Base-by-base conservation (phyloP, 2,113 vertebrate genomes). In the Anoura caudifer region DNA sequence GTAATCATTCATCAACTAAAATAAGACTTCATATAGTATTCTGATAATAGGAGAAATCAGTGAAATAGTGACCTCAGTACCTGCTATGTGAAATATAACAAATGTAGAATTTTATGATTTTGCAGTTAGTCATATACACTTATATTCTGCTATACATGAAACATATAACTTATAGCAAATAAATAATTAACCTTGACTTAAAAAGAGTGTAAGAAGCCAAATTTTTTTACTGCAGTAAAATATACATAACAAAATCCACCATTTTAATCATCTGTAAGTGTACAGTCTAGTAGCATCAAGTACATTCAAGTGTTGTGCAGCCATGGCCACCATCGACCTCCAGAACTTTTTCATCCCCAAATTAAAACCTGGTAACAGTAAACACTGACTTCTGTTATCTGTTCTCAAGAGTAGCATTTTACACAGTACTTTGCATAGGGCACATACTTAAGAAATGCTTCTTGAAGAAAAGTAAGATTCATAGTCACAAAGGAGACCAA, bases 401-500 rank as follows among this genome's bases (percentile, higher is more conserved):
- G 75, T 41, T 26, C 72, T 63, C 33, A 59, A 63, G 47, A 65
- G 14, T 3, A 52, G 56, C 14, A 1, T 50, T 28, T 45, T 22
- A 28, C 65, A 80, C 31, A 54, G 90, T 3, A 5, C 76, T 72
- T 3, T 36, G 85, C 43, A 90, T 19, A 26, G 83, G 38, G 31
- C 13, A 63, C 50, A 75, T 7, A n/a, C 87, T 94, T 10, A 63
- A 50, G 70, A 90, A 92, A 47, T 7, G 36, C 81, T 87, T 67
- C 54, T 38, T 79, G 61, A 91, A 84, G 54, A 96, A 89, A 90
- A 82, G 54, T 31, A 63, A 82, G 90, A 45, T 75, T 91, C 75
- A 83, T 4, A 67, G 80, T 89, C 33, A 20, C 5, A 26, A 86
- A 90, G 50, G 83, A 52, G 92, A 95, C 56, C 17, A 52, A 59